Conservation (phyloP, 1,140 invertebrate genomes). For the Caerostris extrusa region DNA sequence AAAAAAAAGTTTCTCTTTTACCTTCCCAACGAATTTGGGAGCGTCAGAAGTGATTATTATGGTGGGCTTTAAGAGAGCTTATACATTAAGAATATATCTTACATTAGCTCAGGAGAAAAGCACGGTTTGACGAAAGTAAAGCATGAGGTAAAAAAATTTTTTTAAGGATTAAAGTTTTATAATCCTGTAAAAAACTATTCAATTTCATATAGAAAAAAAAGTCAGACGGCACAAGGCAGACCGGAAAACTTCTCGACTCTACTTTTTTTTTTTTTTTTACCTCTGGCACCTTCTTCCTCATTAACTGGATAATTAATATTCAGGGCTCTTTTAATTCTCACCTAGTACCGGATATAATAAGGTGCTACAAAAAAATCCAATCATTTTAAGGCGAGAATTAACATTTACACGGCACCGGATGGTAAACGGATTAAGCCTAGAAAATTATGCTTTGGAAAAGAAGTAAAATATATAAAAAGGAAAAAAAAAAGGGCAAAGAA, state of each 20-base stretch:
- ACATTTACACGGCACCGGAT: not conserved
- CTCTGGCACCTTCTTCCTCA: not conserved
- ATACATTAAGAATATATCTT: not conserved
- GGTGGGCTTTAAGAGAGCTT: not conserved
- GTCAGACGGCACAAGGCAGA: not conserved
- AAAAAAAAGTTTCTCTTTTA: not conserved
- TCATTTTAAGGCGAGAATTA: constrained; percentile 15
- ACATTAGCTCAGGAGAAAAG: not conserved
- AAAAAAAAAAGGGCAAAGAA: not conserved
- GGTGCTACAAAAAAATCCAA: not conserved
- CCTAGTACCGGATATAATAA: not conserved
- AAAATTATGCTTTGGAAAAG: not conserved
- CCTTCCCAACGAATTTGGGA: no score
- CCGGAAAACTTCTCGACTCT: not conserved
- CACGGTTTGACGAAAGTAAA: not conserved
- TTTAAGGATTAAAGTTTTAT: not conserved
- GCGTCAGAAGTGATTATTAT: not conserved
- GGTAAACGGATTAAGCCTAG: constrained; percentile 16
- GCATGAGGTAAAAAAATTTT: not conserved
- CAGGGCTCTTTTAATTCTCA: constrained; percentile 12
- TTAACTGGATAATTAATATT: constrained; percentile 53
- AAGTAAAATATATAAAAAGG: not conserved
- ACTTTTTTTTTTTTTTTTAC: not conserved
- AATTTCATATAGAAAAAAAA: not conserved
- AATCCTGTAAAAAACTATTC: constrained; percentile 24